Evolutionary conservation across 2,113 vertebrate genomes (phyloP), one percentile per base, ranked within the genome.

Genomic region (Piprites chloris): DNA sequence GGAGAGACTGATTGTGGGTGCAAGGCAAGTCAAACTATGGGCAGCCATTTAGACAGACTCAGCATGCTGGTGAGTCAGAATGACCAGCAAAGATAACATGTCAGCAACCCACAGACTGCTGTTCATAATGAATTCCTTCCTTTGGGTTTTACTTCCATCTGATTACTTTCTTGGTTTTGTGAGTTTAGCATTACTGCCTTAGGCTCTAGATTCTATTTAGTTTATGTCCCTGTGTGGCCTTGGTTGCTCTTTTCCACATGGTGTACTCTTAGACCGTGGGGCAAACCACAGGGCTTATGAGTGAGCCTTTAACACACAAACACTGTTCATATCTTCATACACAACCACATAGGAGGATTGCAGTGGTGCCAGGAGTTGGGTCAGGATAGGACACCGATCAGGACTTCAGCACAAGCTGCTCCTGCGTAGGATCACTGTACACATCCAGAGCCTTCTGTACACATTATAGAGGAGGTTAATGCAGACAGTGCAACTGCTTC

Each of bases 51-150:
- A 95, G 89, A 67, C 49, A 72, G n/a, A 56, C 77, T 79, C 73
- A 91, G 90, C 84, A 61, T 39, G 72, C 63, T 92, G 62, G 78
- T 92, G 79, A 91, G 50, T 56, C 74, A 76, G 85, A 81, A 41
- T 62, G 76, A 92, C 58, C 77, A 58, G 77, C 71, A 88, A 87
- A 89, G 95, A 96, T 71, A 94, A 86, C 32, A 3, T 67, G 63
- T 71, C 55, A 50, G 52, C 80, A 84, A 20, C 41, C 76, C 75
- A 65, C 7, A 14, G 10, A 55, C 26, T 50, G 0, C 69, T 63
- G 32, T 13, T 72, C 82, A 39, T 77, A 77, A 90, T 77, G 9
- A 87, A 81, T 89, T 89, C 62, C 56, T 96, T 96, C 86, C 80
- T 86, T 69, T 65, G 75, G 33, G 12, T 93, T 95, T 84, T 84